Conservation (phyloP, 2,113 vertebrate genomes). For the Hyaena hyaena region DNA sequence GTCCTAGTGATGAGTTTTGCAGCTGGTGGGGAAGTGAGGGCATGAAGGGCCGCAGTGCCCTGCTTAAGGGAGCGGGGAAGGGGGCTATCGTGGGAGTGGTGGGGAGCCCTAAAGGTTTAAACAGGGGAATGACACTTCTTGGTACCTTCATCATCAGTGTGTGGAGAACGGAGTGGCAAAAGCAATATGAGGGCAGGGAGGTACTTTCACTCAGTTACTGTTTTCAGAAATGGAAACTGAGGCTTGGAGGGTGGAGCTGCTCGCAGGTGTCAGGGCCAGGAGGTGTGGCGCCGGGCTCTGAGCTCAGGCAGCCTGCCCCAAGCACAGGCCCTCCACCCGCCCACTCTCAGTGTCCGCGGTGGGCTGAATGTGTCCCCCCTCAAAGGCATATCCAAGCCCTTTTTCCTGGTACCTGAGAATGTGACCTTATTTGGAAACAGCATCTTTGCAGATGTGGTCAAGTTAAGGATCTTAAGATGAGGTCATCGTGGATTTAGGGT, state of each 20-base stretch:
- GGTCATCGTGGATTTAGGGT: background rate
- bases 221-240: background rate
- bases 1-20: background rate
- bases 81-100: too few relatives aligned
- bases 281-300: background rate
- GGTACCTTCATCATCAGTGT: fast-evolving
- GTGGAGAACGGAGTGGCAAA: fast-evolving
- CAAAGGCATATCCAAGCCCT: background rate
- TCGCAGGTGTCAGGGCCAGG: fast-evolving
- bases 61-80: fast-evolving
- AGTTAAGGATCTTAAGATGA: background rate
- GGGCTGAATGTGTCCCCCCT: too few relatives aligned
- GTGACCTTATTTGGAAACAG: background rate
- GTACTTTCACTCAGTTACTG: fast-evolving
- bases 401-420: background rate
- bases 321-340: fast-evolving
- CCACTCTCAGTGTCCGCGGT: fast-evolving
- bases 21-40: background rate
- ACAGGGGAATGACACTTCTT: background rate
- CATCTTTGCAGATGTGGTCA: background rate
- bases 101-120: background rate
- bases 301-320: background rate
- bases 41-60: background rate
- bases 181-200: background rate
- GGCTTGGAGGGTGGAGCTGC: background rate